Evolutionary conservation across 2,888 invertebrate genomes (phyloP), one percentile per base, ranked within the genome.

Genomic region (Epistrophe grossulariae): DNA sequence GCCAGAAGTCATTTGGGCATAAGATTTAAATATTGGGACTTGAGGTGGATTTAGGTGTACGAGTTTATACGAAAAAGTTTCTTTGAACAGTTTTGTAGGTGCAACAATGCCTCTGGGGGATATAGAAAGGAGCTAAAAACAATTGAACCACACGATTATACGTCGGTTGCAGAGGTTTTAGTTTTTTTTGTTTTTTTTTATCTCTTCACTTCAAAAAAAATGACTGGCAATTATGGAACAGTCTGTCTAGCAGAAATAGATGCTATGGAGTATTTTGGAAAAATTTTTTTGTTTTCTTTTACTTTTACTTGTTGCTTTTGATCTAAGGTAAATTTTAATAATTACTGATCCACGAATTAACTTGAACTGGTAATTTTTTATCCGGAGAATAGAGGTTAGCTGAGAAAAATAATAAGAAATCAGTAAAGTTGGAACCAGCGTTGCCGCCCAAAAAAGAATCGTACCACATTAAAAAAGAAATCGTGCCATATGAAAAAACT

Each of bases 1-100:
- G 59, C 66, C 72, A 73, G 13, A 59, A 74, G 79, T 83, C 73
- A 57, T 79, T 79, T 79, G 71, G 45, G 59, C 28, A 28, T 43
- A 35, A 45, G 74, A 85, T 78, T 85, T 85, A 82, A 77, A 85
- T 80, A 77, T 82, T 45, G 81, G 71, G 50, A 55, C 17, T 52
- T 48, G 68, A 52, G 62, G 35, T 28, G 48, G 52, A 43, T 76
- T 52, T 76, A 31, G 0, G n/a, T 24, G 3, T 24, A 24, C 3
- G 3, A 3, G 24, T 24, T 2, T 24, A 1, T 24, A 24, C 3
- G 31, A 35, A 40, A 70, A 73, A 68, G 50, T 40, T 80, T 74
- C 80, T 80, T 73, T 59, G 60, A 70, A 38, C 28, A 60, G n/a
- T 52, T 74, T 28, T 45, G 68, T 55, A 79, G 74, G 74, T 80